Evolutionary conservation across 2,888 invertebrate genomes (phyloP), one percentile per base, ranked within the genome.

Genomic region (Penaeus monodon): DNA sequence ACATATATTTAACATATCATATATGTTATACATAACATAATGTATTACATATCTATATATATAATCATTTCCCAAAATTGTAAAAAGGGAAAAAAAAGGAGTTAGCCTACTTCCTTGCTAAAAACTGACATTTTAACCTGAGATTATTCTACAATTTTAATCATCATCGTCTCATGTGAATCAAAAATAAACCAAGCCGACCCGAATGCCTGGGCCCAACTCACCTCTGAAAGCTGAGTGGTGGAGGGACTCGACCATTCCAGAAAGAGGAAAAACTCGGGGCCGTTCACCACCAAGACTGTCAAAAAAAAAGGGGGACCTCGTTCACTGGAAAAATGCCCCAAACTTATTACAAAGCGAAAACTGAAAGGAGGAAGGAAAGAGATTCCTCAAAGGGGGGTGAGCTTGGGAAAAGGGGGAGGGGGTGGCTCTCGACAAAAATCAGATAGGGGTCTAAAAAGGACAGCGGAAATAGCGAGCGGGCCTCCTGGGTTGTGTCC

Each of bases 221-320:
- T 80, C 79, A 79, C 73, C 78, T 79, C 86, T 80, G 73, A 79
- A 83, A 87, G 77, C 74, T 86, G 86, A 81, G 86, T 86, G 82
- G 86, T 83, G 82, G 86, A 87, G 83, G 86, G 86, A 87, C 79
- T 87, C 79, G 78, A 87, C 80, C 86, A 87, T 77, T 86, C 83
- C 86, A 87, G 86, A 79, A 87, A 83, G 86, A 79, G 83, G 79
- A 79, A 87, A n/a, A 87, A 79, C 83, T 83, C 78, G 80, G 77
- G 81, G 86, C 57, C 49, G 78, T 38, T 84, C n/a, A 78, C 76
- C 82, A 86, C 86, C 64, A 68, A 63, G 73, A 73, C 22, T 12
- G 38, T 38, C 8, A 22, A 73, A 29, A 33, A 17, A 33, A n/a
- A 33, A 29, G 33, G 38, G 33, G 8, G 33, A 22, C 33, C 73